These are phyloP conservation scores for Lissocephala sabroskyi DNA, from an alignment of 2,888 invertebrate species.

Conservation along the genomic window DNA sequence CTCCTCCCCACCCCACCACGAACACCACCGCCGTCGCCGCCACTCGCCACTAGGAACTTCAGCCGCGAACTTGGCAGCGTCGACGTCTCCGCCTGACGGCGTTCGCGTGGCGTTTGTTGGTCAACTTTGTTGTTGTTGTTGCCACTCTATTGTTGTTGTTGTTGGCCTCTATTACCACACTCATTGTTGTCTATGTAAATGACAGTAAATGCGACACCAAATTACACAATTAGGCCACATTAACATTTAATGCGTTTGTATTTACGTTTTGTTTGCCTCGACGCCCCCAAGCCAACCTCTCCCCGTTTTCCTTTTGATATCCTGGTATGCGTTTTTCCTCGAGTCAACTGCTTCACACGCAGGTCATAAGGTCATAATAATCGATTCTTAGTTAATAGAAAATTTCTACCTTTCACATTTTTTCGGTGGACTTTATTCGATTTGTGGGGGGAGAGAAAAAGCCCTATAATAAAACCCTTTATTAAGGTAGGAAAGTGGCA, in stretches of 20 bases:
- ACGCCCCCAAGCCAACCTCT: too few relatives aligned
- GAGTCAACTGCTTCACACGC: constrained; percentile 49
- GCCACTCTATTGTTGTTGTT: background rate
- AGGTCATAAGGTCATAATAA: constrained; percentile 54
- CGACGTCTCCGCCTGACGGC: too few relatives aligned
- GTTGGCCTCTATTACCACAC: constrained; percentile 2
- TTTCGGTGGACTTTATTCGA: too few relatives aligned
- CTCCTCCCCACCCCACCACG: background rate
- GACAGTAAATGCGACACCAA: constrained; percentile 56
- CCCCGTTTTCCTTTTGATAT: constrained; percentile 43
- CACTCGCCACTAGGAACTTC: too few relatives aligned
- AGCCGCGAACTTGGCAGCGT: too few relatives aligned
- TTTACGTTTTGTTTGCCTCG: constrained; percentile 50
- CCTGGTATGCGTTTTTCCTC: too few relatives aligned
- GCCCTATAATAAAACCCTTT: too few relatives aligned
- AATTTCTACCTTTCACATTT: too few relatives aligned
- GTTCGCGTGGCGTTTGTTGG: constrained; percentile 1
- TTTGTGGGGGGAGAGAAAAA: too few relatives aligned
- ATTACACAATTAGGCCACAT: constrained; percentile 69
- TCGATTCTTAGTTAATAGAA: constrained; percentile 62
- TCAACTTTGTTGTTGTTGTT: constrained; percentile 2
- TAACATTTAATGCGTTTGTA: constrained; percentile 22
- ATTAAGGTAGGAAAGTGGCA: too few relatives aligned
- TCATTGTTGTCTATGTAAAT: constrained; percentile 33
- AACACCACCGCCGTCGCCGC: too few relatives aligned